Conservation (phyloP, 2,113 vertebrate genomes). For the Rhabdomys dilectus region DNA sequence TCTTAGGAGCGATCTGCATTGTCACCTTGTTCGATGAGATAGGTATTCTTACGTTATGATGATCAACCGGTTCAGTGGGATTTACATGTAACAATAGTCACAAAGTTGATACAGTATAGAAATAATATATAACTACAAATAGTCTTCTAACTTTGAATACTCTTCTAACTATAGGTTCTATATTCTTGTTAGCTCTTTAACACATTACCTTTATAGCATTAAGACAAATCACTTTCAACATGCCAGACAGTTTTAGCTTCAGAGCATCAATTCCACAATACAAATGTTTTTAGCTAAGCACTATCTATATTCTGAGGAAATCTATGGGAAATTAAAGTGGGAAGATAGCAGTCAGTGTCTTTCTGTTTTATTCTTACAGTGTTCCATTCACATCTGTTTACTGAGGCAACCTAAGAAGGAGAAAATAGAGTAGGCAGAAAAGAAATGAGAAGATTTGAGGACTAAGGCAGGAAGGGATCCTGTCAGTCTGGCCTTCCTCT, state of each 20-base stretch:
- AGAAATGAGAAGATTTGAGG: not conserved
- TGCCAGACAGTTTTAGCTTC: constrained; percentile 13
- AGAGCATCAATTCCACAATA: constrained; percentile 1
- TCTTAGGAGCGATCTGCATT: not conserved
- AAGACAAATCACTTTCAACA: constrained; percentile 13
- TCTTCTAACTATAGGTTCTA: not conserved
- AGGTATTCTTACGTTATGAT: too few species aligned
- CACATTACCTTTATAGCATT: not conserved
- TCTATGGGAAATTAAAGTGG: constrained; percentile 27
- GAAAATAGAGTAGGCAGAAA: not conserved
- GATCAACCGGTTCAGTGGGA: not conserved
- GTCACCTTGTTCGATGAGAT: not conserved
- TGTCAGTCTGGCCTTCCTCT: not conserved
- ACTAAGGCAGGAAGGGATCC: not conserved
- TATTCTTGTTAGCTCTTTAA: not conserved
- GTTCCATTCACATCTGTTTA: constrained; percentile 12
- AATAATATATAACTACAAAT: constrained; percentile 29
- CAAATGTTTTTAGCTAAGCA: constrained; percentile 50
- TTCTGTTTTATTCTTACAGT: not conserved
- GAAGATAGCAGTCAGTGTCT: not conserved
- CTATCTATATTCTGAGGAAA: constrained; percentile 32
- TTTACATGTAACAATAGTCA: not conserved
- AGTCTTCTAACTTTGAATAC: not conserved
- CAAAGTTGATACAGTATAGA: not conserved
- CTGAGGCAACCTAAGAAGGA: not conserved